These are phyloP conservation scores for Onychomys arenicola DNA, from an alignment of 2,797 vertebrate genomes.

Conservation along the genomic window DNA sequence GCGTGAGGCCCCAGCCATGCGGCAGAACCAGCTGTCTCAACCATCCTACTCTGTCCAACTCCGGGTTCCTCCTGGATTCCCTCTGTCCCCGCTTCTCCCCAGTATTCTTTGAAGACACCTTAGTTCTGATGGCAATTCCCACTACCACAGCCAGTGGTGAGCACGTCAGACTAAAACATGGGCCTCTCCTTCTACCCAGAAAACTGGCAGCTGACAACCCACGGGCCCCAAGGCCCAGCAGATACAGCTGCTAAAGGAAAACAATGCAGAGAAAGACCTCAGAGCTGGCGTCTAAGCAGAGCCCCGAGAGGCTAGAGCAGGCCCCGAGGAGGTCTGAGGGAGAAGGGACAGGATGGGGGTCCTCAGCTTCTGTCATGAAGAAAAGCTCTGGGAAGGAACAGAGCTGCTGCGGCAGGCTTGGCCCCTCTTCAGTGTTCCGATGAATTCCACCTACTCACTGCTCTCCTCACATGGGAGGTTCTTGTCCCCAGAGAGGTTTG, in stretches of 20 bases:
- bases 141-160: not conserved
- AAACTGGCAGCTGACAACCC: not conserved
- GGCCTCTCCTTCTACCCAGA: not conserved
- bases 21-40: not conserved
- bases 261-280: not conserved
- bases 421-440: not conserved
- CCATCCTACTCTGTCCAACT: too few relatives aligned
- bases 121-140: not conserved
- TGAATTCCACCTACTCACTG: not conserved
- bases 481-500: not conserved
- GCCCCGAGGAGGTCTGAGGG: not conserved
- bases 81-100: not conserved
- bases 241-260: not conserved
- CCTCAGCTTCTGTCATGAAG: not conserved
- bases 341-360: not conserved
- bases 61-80: not conserved
- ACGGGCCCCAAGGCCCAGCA: not conserved
- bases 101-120: not conserved
- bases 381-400: not conserved
- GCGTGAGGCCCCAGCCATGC: not conserved
- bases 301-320: not conserved
- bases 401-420: not conserved
- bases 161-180: not conserved
- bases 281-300: not conserved
- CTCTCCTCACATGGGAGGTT: not conserved